These are phyloP conservation scores for Hemitrygon akajei DNA, from an alignment of 2,797 vertebrate species.

Conservation along the genomic window DNA sequence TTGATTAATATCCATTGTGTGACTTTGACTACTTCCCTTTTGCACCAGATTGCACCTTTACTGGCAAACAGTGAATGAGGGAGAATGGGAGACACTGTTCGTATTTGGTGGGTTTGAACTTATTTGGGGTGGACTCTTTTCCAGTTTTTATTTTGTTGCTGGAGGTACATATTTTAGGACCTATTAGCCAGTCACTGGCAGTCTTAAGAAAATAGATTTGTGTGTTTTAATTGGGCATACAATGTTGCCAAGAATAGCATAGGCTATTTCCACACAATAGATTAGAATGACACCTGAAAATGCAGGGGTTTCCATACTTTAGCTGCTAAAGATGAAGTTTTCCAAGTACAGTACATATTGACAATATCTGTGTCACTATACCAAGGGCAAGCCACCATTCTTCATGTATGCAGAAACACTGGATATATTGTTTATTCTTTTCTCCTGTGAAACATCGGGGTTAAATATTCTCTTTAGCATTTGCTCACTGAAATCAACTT, in stretches of 20 bases:
- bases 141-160: neutral
- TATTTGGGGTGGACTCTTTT: neutral
- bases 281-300: neutral
- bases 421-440: neutral
- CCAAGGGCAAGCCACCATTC: neutral
- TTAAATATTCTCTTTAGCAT: neutral
- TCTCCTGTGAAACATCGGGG: no score
- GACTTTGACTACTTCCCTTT: conserved; percentile 22
- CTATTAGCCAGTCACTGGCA: no score
- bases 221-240: neutral
- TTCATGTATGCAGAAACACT: neutral
- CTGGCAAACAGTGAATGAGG: neutral
- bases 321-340: neutral
- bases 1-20: neutral
- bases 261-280: neutral
- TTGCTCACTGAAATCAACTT: neutral
- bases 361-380: neutral
- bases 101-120: neutral
- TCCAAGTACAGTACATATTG: no score
- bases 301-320: neutral
- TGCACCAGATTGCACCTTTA: neutral
- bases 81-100: neutral
- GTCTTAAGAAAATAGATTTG: neutral
- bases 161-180: neutral
- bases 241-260: neutral